These are phyloP conservation scores for Sciurus niger DNA, from an alignment of 2,113 vertebrate species.

Conservation along the genomic window DNA sequence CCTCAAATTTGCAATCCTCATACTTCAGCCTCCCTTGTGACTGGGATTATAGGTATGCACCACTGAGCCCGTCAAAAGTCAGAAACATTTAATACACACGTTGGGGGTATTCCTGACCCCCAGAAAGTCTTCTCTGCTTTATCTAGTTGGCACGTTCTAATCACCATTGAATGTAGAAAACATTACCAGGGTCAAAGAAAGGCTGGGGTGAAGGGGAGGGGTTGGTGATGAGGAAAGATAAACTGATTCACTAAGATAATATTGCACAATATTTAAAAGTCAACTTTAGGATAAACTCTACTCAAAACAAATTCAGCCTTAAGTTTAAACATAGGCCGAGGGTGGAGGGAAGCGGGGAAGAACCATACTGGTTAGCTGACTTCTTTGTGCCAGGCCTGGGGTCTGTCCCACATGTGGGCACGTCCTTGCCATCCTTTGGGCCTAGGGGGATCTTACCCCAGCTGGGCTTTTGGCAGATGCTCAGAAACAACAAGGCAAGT, in stretches of 20 bases:
- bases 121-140: no score
- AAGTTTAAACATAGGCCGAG: background rate
- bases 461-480: background rate
- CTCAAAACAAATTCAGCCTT: background rate
- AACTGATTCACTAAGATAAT: background rate
- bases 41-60: background rate
- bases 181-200: background rate
- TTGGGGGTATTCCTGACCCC: accelerated
- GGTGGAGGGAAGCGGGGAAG: background rate
- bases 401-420: background rate
- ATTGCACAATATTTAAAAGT: background rate
- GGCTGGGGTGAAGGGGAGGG: background rate
- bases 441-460: background rate
- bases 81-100: background rate
- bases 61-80: background rate
- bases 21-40: background rate
- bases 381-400: background rate
- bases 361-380: accelerated
- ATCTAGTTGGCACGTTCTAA: background rate
- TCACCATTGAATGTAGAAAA: background rate
- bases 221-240: background rate
- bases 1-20: background rate
- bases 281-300: background rate
- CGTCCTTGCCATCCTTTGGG: background rate
- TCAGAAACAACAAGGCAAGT: background rate